Conservation (phyloP, 2,113 vertebrate species). For the Pelvicachromis taeniatus region DNA sequence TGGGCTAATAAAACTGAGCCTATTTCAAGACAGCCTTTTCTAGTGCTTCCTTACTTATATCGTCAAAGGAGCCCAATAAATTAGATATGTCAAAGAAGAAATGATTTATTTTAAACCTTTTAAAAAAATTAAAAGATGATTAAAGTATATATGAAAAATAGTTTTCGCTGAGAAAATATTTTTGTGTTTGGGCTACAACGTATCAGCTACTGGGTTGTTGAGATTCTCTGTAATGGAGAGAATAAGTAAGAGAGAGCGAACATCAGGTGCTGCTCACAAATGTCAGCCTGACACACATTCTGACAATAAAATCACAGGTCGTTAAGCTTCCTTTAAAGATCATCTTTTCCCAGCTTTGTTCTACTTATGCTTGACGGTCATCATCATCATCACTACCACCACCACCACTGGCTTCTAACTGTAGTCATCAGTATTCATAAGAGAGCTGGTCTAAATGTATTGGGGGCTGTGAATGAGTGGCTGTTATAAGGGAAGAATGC, state of each 20-base stretch:
- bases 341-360: not conserved
- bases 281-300: not conserved
- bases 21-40: not conserved
- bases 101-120: not conserved
- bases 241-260: not conserved
- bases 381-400: constrained; percentile 5
- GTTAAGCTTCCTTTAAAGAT: constrained; percentile 24
- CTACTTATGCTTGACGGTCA: constrained; percentile 20
- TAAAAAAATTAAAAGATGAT: not conserved
- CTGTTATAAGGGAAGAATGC: constrained; percentile 52
- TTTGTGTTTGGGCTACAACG: not conserved
- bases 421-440: constrained; percentile 46
- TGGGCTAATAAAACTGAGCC: not conserved
- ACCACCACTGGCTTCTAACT: constrained; percentile 15
- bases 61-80: not conserved
- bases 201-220: not conserved
- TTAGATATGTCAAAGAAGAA: not conserved
- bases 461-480: constrained; percentile 42
- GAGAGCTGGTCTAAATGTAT: constrained; percentile 42
- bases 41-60: not conserved
- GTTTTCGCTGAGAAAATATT: not conserved
- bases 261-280: not conserved
- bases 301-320: constrained; percentile 21
- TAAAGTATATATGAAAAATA: not conserved
- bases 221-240: not conserved